These are phyloP conservation scores for Leiothrix lutea DNA, from an alignment of 2,113 vertebrate genomes.

Conservation along the genomic window DNA sequence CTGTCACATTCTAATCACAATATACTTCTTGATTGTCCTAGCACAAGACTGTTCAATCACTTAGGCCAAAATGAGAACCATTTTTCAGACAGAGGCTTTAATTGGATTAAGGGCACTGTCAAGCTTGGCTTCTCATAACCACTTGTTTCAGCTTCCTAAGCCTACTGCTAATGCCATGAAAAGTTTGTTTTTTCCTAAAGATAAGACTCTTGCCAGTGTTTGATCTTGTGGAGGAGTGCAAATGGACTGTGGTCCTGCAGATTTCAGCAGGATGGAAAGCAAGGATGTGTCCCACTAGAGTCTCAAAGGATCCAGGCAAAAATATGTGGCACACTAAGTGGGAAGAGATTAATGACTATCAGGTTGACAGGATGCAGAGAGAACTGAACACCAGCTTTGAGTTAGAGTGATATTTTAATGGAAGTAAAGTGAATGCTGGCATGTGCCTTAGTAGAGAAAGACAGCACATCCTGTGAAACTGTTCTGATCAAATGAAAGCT, in stretches of 20 bases:
- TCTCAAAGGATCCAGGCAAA: background rate
- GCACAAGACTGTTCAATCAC: background rate
- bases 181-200: background rate
- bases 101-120: background rate
- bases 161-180: background rate
- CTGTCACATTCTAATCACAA: background rate
- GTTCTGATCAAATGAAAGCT: background rate
- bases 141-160: background rate
- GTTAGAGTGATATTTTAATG: background rate
- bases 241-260: background rate
- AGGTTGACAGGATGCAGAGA: background rate
- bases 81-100: background rate
- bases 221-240: background rate
- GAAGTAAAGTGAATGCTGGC: background rate
- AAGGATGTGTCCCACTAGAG: background rate
- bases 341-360: background rate
- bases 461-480: background rate
- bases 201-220: background rate
- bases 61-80: background rate
- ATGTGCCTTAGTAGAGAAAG: background rate
- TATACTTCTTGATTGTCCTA: background rate
- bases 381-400: background rate
- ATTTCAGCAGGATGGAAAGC: background rate
- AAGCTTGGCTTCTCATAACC: background rate
- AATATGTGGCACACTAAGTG: background rate